Evolutionary conservation across 1,140 invertebrate genomes (phyloP).

Genomic region (Ephestia elutella): DNA sequence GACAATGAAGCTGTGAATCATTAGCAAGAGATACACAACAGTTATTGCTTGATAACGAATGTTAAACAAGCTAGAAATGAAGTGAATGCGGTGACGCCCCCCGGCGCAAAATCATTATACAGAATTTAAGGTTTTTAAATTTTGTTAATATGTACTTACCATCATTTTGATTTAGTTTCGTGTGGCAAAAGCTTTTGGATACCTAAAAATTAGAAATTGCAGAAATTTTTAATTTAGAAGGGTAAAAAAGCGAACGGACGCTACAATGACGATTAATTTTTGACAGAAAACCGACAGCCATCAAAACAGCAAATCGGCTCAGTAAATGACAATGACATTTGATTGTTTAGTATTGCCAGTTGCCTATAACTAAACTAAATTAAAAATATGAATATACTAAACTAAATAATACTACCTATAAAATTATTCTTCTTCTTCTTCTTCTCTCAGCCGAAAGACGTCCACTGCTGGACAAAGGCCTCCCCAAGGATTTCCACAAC

Average conservation of each 20-base stretch:
- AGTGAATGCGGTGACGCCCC: neutral
- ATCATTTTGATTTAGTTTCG: neutral
- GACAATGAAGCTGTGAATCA: neutral
- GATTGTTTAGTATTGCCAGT: neutral
- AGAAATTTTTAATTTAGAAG: no score
- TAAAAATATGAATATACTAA: no score
- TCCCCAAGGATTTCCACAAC: no score
- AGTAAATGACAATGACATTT: neutral
- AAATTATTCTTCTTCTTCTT: no score
- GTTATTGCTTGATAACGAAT: neutral
- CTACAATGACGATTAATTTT: constrained; percentile 1
- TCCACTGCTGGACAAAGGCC: no score
- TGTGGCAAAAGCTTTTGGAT: neutral
- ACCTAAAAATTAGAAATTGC: neutral
- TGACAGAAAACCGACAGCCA: neutral
- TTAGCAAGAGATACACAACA: neutral
- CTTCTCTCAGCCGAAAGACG: no score
- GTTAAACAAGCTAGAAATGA: neutral
- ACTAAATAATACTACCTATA: no score
- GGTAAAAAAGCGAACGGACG: neutral
- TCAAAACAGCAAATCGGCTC: no score
- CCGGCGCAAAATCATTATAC: neutral
- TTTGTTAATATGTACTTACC: neutral
- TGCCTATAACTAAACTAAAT: no score
- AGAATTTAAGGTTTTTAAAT: neutral